phyloP scores from a whole-genome alignment of 2,797 vertebrate species.

The Toxotes lorentzi region DNA sequence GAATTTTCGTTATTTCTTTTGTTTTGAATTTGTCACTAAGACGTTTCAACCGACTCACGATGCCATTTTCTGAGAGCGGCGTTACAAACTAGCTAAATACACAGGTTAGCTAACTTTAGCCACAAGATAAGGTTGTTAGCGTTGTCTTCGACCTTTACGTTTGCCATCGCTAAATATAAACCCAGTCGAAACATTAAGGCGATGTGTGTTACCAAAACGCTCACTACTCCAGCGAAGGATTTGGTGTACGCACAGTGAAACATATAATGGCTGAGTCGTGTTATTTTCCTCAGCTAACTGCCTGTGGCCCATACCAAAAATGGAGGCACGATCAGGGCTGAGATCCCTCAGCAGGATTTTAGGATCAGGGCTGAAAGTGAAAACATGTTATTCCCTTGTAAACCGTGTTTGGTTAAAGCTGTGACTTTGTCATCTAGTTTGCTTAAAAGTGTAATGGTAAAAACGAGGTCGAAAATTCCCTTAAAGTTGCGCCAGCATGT shows the following conservation, averaged over 20 bases:
- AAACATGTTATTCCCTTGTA: fast-evolving
- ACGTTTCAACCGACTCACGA: not conserved
- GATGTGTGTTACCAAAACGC: fast-evolving
- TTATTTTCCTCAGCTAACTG: not conserved
- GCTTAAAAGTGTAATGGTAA: too few relatives aligned
- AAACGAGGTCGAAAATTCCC: too few relatives aligned
- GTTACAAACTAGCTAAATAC: not conserved
- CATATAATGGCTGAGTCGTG: not conserved
- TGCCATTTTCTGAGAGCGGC: conserved; percentile 1
- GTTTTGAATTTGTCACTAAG: fast-evolving
- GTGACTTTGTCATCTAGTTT: not conserved
- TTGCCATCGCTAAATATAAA: not conserved
- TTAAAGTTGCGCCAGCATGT: not conserved
- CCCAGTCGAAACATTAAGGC: fast-evolving
- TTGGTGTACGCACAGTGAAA: fast-evolving
- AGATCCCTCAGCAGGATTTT: not conserved
- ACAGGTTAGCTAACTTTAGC: not conserved
- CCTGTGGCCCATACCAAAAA: conserved; percentile 40
- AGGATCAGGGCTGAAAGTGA: conserved; percentile 16
- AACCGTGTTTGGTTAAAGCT: not conserved
- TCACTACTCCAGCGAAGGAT: fast-evolving
- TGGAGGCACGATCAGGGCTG: conserved; percentile 32
- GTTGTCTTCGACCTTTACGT: not conserved
- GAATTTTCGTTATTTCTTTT: fast-evolving
- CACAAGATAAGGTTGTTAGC: not conserved